Percentiles rank a stretch among this genome's conserved stretches.
Conservation (phyloP, 2,797 vertebrate genomes). For the Pipistrellus pipistrellus region DNA sequence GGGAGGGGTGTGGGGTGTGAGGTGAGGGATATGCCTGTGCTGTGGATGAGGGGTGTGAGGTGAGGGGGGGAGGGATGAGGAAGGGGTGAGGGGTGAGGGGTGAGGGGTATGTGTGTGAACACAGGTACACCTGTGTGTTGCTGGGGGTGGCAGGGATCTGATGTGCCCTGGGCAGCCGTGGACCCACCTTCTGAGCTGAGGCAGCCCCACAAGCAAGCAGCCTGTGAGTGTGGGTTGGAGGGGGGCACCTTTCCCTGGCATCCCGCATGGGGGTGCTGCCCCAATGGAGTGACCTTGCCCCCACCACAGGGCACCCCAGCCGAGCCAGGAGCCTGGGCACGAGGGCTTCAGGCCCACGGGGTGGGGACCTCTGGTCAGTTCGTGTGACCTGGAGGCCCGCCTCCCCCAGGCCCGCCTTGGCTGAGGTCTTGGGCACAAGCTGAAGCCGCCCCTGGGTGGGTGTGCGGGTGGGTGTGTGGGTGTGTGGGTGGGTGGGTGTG, state of each 20-base stretch:
- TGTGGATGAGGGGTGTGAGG: too few species aligned
- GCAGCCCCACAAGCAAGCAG: background rate
- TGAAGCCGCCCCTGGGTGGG: background rate
- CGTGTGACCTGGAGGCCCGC: background rate
- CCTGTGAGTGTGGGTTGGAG: background rate
- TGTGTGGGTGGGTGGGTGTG: too few species aligned
- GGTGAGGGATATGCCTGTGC: too few species aligned
- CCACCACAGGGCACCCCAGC: accelerated
- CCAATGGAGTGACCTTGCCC: background rate
- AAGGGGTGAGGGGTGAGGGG: too few species aligned
- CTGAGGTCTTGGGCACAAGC: too few species aligned
- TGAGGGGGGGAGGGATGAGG: too few species aligned
- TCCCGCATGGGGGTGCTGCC: background rate
- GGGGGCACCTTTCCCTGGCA: accelerated
- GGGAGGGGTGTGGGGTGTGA: too few species aligned
- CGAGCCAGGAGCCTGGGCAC: background rate
- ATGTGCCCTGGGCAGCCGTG: accelerated
- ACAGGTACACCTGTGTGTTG: background rate
- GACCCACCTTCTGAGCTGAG: background rate
- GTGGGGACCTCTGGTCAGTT: background rate
- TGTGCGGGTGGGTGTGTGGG: too few species aligned
- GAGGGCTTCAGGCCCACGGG: accelerated
- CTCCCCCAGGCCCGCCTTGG: background rate
- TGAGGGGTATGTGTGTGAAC: background rate
- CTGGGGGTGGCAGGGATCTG: background rate